phyloP scores from a whole-genome alignment of 1,140 invertebrate genomes.

The Saccostrea echinata region DNA sequence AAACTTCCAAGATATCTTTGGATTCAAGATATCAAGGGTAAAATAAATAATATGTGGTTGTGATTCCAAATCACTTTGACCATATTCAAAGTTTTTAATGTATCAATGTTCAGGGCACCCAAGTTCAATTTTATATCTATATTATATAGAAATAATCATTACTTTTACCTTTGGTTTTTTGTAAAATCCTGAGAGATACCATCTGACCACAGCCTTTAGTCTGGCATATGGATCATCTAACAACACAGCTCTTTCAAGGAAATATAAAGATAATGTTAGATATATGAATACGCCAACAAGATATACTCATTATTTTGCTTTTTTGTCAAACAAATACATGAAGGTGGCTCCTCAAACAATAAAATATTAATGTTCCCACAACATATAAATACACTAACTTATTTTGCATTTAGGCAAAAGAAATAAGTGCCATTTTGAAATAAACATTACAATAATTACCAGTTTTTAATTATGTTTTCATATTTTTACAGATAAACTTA shows the following conservation, averaged over 20 bases:
- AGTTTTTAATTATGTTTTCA: neutral
- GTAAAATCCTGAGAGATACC: constrained; percentile 97
- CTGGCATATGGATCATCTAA: constrained; percentile 93
- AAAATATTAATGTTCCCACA: too few species aligned
- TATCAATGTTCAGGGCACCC: too few species aligned
- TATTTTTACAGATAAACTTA: constrained; percentile 81
- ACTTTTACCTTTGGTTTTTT: constrained; percentile 88
- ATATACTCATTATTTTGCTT: too few species aligned
- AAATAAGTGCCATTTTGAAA: too few species aligned
- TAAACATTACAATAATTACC: too few species aligned
- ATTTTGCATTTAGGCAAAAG: too few species aligned
- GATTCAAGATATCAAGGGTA: neutral
- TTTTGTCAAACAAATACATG: too few species aligned
- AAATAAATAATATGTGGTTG: neutral
- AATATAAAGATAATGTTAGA: neutral
- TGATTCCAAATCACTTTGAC: neutral
- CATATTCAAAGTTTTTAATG: neutral
- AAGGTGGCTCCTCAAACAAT: too few species aligned
- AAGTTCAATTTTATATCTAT: too few species aligned
- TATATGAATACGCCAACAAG: too few species aligned
- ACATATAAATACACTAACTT: too few species aligned
- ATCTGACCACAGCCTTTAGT: constrained; percentile 93
- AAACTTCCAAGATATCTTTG: neutral
- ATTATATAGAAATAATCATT: neutral
- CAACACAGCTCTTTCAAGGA: constrained; percentile 87